phyloP scores from a whole-genome alignment of 2,113 vertebrate species.

The Crotalus tigris region DNA sequence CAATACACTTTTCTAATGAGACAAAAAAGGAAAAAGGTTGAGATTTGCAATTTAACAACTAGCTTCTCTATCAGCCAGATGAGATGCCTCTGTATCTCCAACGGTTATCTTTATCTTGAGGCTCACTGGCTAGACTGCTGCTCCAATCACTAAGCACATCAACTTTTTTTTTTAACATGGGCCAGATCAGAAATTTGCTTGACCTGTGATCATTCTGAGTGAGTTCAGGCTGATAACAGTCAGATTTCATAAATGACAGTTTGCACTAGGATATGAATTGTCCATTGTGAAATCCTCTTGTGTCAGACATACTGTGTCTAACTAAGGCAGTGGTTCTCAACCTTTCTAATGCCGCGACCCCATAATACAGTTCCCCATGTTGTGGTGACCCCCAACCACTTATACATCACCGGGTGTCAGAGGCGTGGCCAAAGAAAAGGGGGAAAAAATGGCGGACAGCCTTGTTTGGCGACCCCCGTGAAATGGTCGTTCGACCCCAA shows the following conservation, averaged over 20 bases:
- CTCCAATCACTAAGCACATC: not conserved
- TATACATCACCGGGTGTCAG: too few species aligned
- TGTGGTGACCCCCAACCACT: too few species aligned
- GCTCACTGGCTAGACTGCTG: not conserved
- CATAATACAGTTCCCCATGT: too few species aligned
- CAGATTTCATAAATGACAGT: not conserved
- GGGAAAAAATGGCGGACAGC: too few species aligned
- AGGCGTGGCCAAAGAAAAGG: too few species aligned
- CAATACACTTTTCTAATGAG: not conserved
- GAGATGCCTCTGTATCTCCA: not conserved
- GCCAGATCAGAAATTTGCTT: not conserved
- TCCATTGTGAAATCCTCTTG: not conserved
- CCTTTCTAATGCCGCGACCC: too few species aligned
- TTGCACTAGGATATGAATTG: not conserved
- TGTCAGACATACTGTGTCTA: too few species aligned
- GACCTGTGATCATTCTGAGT: too few species aligned
- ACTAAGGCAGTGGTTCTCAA: too few species aligned
- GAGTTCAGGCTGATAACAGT: not conserved
- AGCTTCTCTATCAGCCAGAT: not conserved
- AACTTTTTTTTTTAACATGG: not conserved
- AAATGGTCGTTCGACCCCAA: too few species aligned
- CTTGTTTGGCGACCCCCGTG: too few species aligned
- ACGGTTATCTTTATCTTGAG: not conserved
- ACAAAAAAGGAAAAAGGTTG: not conserved
- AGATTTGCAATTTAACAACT: not conserved